Conservation (phyloP, 2,113 vertebrate species). For the Eudyptes chrysolophus region DNA sequence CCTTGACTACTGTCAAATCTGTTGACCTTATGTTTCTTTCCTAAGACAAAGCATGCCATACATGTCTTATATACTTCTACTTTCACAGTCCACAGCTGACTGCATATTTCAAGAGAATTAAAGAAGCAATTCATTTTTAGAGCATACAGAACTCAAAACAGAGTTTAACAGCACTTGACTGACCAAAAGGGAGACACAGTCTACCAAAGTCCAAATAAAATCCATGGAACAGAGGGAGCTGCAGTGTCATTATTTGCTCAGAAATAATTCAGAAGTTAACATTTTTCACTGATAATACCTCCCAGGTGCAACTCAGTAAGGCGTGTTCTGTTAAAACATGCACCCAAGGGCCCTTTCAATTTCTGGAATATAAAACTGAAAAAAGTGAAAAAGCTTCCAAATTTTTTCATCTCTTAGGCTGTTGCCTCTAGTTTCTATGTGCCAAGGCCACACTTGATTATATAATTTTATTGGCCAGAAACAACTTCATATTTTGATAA, state of each 20-base stretch:
- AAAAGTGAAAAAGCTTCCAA: not conserved
- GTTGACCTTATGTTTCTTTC: not conserved
- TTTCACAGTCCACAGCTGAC: not conserved
- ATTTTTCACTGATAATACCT: constrained; percentile 25
- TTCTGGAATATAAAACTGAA: not conserved
- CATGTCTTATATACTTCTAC: not conserved
- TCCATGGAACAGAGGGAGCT: not conserved
- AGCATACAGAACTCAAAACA: not conserved
- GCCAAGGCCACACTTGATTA: not conserved
- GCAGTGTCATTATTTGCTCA: constrained; percentile 25
- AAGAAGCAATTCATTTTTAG: not conserved
- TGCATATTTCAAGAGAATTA: not conserved
- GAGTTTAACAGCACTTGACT: not conserved
- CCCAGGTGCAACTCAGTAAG: not conserved
- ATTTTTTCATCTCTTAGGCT: not conserved
- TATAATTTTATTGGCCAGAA: not conserved
- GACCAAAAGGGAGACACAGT: not conserved
- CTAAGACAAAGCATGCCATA: not conserved
- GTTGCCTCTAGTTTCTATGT: not conserved
- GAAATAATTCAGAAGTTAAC: constrained; percentile 51
- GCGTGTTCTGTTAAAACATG: not conserved
- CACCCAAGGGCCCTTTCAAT: not conserved
- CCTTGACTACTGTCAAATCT: not conserved
- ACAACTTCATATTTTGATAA: not conserved
- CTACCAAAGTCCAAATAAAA: constrained; percentile 29